These are phyloP conservation scores for Platorchestia sp. DNA, from an alignment of 1,140 invertebrate genomes.

Conservation along the genomic window DNA sequence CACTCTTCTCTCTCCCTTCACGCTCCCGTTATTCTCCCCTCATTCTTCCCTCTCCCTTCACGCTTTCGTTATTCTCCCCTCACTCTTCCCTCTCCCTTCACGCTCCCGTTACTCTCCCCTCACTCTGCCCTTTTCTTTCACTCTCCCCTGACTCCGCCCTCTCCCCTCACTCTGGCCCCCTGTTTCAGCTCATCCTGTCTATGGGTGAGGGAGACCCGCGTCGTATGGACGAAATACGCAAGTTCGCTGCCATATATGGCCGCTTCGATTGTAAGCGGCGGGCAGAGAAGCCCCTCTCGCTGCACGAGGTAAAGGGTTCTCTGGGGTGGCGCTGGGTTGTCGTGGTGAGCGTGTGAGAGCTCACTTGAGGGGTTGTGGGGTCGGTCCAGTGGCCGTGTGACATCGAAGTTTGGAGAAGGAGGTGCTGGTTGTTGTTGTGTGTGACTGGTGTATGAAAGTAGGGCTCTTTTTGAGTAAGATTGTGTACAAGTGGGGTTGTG, in stretches of 20 bases:
- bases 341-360: no score
- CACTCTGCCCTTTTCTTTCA: not conserved
- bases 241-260: conserved; percentile 96
- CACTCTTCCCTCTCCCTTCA: conserved; percentile 69
- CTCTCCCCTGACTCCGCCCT: not conserved
- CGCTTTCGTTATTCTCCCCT: not conserved
- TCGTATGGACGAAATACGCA: conserved; percentile 93
- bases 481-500: no score
- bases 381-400: no score
- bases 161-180: conserved; percentile 16
- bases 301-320: conserved; percentile 87
- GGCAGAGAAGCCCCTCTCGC: conserved; percentile 93
- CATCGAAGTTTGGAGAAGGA: no score
- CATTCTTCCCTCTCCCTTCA: not conserved
- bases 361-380: no score
- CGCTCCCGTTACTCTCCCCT: not conserved
- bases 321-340: no score
- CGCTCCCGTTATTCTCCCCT: not conserved
- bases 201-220: conserved; percentile 90
- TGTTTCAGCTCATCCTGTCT: conserved; percentile 82
- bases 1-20: not conserved
- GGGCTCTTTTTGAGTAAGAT: no score
- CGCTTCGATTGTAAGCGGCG: conserved; percentile 96
- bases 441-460: not conserved
- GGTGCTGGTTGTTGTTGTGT: no score